phyloP scores from a whole-genome alignment of 2,113 vertebrate species.

The Scalopus aquaticus region DNA sequence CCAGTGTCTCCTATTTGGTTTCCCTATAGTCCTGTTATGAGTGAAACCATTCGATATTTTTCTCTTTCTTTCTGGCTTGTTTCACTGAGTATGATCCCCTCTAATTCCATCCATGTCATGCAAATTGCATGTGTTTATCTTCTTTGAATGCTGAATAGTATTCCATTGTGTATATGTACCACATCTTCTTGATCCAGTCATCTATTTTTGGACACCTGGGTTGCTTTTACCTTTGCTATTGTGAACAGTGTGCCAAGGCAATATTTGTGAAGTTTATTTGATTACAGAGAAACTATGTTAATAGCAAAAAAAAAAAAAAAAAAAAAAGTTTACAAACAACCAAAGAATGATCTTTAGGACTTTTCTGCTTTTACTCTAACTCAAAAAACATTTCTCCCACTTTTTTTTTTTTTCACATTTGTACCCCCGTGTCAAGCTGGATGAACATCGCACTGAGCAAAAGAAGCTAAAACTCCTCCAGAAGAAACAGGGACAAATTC shows the following conservation, averaged over 20 bases:
- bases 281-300: not conserved
- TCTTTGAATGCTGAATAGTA: no score
- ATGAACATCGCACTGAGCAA: constrained; percentile 88
- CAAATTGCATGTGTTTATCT: no score
- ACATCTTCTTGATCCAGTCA: no score
- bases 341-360: not conserved
- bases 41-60: no score
- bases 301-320: not conserved
- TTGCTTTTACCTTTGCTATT: no score
- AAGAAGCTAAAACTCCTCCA: constrained; percentile 88
- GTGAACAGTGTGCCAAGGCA: not conserved
- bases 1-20: no score
- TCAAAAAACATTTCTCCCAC: not conserved
- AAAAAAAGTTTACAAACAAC: not conserved
- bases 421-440: constrained; percentile 81
- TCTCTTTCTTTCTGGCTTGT: no score
- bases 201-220: no score
- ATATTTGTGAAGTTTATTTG: not conserved
- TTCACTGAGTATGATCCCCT: no score
- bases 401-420: not conserved
- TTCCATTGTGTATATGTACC: no score
- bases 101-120: no score
- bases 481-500: constrained; percentile 86
- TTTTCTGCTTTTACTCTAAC: not conserved
- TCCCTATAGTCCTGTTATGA: no score